Evolutionary conservation across 2,888 invertebrate genomes (phyloP), one percentile per base, ranked within the genome.

Genomic region (Agonopterix alstromeriana): DNA sequence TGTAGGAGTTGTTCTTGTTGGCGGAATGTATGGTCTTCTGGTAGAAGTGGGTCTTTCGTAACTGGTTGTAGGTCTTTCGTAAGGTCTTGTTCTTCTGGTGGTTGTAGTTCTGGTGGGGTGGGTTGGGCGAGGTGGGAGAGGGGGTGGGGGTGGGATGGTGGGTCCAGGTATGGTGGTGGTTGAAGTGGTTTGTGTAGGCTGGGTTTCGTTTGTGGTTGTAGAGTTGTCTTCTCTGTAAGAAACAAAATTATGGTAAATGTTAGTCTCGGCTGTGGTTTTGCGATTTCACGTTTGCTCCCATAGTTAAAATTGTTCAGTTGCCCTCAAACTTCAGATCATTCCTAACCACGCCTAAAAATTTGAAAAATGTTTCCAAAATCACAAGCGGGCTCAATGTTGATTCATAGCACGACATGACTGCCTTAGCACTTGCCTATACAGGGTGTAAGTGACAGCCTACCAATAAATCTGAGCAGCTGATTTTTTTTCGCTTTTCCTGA

Each of bases 101-200:
- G 58, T 58, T 12, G 61, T 58, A 53, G 56, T 57, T 53, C 59
- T 59, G 9, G 55, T 60, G 1, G 60, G 57, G 9, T 60, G 36
- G 10, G 42, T 57, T 63, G 2, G 64, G 58, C 0, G 69, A 62
- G 1, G 61, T 60, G 0, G 68, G 60, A 5, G 63, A 10, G 63
- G 53, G 3, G 60, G 55, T 3, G 56, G 46, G 2, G 58, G 51
- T 7, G 57, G 55, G 2, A 55, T 58, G 54, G 52, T 27, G 14
- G 52, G 45, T 41, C 47, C 50, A 1, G 56, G 58, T n/a, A 58
- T 52, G n/a, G 45, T 9, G 38, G 49, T 38, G 8, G 49, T 38
- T 8, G 57, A 47, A 9, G 49, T 48, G 12, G 14, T 41, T 35
- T 10, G 1, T 41, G 42, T 17, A 10, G 38, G 42, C n/a, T 48